Percentiles rank a stretch among this genome's conserved stretches.
Evolutionary conservation across 2,113 vertebrate genomes (phyloP).

Genomic region (Anolis carolinensis): DNA sequence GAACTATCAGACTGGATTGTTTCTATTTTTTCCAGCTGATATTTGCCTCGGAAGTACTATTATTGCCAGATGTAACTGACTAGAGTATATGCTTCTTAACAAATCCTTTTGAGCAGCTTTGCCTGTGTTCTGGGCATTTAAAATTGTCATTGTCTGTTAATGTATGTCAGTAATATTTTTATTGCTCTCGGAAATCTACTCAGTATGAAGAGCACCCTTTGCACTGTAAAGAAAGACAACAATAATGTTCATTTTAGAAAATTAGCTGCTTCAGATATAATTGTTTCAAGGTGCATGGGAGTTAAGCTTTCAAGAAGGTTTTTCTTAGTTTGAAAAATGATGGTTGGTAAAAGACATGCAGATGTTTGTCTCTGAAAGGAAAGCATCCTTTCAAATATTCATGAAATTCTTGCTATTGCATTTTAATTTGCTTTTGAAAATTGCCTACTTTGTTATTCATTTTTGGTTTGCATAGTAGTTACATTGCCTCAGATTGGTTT

Average conservation of each 20-base stretch:
- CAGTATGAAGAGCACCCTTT: not conserved
- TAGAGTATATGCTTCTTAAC: not conserved
- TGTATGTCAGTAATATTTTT: not conserved
- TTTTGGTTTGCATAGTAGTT: slow-evolving; percentile 71
- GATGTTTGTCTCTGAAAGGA: slow-evolving; percentile 65
- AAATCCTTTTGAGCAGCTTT: not conserved
- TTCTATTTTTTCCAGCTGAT: too few relatives aligned
- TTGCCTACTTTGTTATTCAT: slow-evolving; percentile 68
- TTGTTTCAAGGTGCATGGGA: slow-evolving; percentile 30
- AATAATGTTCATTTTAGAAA: not conserved
- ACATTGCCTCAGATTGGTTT: slow-evolving; percentile 50
- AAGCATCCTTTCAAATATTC: slow-evolving; percentile 65
- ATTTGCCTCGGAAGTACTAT: not conserved
- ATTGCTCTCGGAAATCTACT: slow-evolving; percentile 7
- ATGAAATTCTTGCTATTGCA: slow-evolving; percentile 60
- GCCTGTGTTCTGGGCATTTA: not conserved
- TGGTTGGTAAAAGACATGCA: slow-evolving; percentile 48
- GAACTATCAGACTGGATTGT: not conserved
- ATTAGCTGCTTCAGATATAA: slow-evolving; percentile 11
- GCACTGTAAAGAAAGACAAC: not conserved
- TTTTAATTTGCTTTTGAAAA: slow-evolving; percentile 74
- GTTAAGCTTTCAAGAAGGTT: slow-evolving; percentile 42
- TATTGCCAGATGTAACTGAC: not conserved
- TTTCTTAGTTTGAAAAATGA: slow-evolving; percentile 41
- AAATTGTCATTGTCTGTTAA: slow-evolving; percentile 12